Percentiles rank a stretch among this genome's conserved stretches.
Evolutionary conservation across 1,140 invertebrate species (phyloP).

Genomic region (Potamilus streckersoni): DNA sequence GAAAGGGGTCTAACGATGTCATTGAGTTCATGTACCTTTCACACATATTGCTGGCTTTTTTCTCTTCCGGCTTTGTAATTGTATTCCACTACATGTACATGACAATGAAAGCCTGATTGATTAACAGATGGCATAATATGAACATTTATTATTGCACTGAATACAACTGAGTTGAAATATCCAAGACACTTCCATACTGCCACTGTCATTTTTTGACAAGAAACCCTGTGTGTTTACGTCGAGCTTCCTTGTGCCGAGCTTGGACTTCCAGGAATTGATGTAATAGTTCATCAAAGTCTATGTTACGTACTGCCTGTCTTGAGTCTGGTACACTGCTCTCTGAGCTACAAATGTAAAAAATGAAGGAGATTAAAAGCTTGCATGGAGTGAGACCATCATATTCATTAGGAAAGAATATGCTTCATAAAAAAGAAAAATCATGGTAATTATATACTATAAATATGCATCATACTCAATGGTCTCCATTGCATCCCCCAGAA

Average conservation of each 20-base stretch:
- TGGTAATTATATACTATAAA: not conserved
- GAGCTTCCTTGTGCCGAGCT: slow-evolving; percentile 73
- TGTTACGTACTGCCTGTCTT: not conserved
- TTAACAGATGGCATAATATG: too few species aligned
- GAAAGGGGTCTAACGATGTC: too few species aligned
- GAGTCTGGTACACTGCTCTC: not conserved
- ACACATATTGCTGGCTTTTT: too few species aligned
- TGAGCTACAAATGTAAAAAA: not conserved
- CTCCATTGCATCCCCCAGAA: too few species aligned
- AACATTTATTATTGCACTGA: too few species aligned
- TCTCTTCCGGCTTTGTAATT: too few species aligned
- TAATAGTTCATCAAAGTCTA: slow-evolving; percentile 21
- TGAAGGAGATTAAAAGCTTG: slow-evolving; percentile 1
- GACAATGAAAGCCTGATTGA: too few species aligned
- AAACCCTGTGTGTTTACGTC: slow-evolving; percentile 69
- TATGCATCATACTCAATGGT: not conserved
- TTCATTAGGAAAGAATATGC: not conserved
- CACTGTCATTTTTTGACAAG: not conserved
- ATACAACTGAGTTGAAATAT: too few species aligned
- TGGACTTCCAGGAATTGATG: slow-evolving; percentile 20
- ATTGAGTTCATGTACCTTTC: too few species aligned
- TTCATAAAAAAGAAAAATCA: not conserved
- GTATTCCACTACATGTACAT: too few species aligned
- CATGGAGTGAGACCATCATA: not conserved
- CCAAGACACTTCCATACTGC: too few species aligned